phyloP scores from a whole-genome alignment of 2,113 vertebrate genomes.

The Cochlearius cochlearius region DNA sequence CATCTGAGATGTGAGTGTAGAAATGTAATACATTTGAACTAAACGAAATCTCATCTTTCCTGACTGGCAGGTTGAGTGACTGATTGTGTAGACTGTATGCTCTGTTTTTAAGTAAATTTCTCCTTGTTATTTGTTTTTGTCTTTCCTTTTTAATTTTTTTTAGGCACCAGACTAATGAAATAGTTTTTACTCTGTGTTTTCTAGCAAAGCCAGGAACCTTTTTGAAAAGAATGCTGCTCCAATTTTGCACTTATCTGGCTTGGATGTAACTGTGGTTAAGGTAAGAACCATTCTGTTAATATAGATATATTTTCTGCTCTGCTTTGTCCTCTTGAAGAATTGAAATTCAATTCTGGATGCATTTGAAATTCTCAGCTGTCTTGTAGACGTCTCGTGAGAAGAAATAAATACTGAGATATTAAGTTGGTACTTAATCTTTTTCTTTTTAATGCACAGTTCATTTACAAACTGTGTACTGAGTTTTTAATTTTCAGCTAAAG shows the following conservation, averaged over 20 bases:
- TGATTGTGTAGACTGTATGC: background rate
- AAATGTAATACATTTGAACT: background rate
- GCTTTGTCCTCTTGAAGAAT: background rate
- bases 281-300: constrained; percentile 66
- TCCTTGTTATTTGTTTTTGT: background rate
- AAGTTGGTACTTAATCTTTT: background rate
- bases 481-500: constrained; percentile 1
- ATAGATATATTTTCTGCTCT: background rate
- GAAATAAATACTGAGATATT: background rate
- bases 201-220: constrained; percentile 88
- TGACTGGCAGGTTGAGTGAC: background rate
- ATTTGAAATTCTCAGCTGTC: background rate
- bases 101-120: background rate
- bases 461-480: background rate
- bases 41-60: background rate
- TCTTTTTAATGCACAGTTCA: background rate
- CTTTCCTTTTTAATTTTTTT: background rate
- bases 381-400: background rate
- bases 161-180: background rate
- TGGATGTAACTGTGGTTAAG: constrained; percentile 92
- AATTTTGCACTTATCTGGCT: constrained; percentile 92
- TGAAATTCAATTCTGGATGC: background rate
- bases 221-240: constrained; percentile 98
- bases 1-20: background rate
- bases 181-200: constrained; percentile 6